These are phyloP conservation scores for Nyleta sp. DNA, from an alignment of 2,888 invertebrate genomes.

Conservation along the genomic window DNA sequence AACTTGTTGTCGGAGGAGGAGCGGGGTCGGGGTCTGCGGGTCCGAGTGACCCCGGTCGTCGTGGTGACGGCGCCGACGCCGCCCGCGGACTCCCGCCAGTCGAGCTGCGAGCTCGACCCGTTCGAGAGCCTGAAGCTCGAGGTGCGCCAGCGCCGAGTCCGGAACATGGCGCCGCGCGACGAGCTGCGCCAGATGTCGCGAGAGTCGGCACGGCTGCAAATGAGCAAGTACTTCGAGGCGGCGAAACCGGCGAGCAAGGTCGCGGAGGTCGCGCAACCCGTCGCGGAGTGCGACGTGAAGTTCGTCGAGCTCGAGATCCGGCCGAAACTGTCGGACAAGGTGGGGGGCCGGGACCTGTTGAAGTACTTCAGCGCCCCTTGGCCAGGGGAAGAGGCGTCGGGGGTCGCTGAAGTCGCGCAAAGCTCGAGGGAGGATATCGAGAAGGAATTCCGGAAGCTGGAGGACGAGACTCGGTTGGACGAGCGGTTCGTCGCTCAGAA, in stretches of 20 bases:
- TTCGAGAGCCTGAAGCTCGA: conserved; percentile 76
- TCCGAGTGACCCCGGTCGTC: conserved; percentile 57
- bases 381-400: too few relatives aligned
- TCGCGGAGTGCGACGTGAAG: conserved; percentile 53
- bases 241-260: conserved; percentile 34
- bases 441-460: conserved; percentile 53
- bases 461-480: conserved; percentile 13
- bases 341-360: conserved; percentile 75
- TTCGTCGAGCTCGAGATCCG: conserved; percentile 72
- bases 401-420: conserved; percentile 11
- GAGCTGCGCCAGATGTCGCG: conserved; percentile 74
- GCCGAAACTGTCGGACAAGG: conserved; percentile 75
- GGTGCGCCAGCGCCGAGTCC: conserved; percentile 74
- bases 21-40: not conserved
- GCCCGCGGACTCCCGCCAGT: conserved; percentile 71
- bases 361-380: conserved; percentile 74
- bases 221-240: conserved; percentile 75
- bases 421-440: conserved; percentile 27
- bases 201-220: conserved; percentile 76
- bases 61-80: conserved; percentile 76
- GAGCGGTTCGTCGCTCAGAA: conserved; percentile 2
- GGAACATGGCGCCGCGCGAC: conserved; percentile 69
- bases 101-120: too few relatives aligned
- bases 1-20: conserved; percentile 53
- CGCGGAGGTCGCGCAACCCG: not conserved